A percentile compares a stretch with the other conserved stretches of the same genome.
Conservation (phyloP, 2,888 invertebrate genomes). For the Griposia aprilina region DNA sequence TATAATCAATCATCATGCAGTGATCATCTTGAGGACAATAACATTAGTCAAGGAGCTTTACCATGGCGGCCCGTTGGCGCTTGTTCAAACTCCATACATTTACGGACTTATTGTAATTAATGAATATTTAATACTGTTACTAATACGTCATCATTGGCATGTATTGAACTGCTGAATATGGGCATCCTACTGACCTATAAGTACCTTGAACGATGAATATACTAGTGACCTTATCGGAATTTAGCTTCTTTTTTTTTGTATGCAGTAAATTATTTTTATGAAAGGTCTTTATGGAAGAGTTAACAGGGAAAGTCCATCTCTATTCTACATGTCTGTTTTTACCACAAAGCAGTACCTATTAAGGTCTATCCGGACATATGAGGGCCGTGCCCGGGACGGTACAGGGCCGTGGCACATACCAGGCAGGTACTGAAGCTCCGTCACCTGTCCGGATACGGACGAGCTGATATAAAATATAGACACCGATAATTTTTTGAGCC, state of each 20-base stretch:
- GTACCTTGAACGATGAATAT: constrained; percentile 7
- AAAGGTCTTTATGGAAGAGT: not conserved
- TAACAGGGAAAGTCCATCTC: not conserved
- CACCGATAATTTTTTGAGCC: too few species aligned
- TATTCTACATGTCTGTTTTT: not conserved
- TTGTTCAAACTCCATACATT: constrained; percentile 9
- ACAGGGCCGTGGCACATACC: too few species aligned
- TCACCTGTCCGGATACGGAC: too few species aligned
- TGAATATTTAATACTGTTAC: constrained; percentile 29
- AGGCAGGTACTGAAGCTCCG: too few species aligned
- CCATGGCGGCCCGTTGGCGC: constrained; percentile 13
- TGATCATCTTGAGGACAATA: constrained; percentile 2
- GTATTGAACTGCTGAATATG: constrained; percentile 14
- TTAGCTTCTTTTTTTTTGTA: not conserved
- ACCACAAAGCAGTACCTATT: not conserved
- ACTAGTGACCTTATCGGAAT: constrained; percentile 14
- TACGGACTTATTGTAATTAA: constrained; percentile 4
- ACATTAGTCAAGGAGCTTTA: not conserved
- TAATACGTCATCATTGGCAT: constrained; percentile 13
- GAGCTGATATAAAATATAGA: too few species aligned
- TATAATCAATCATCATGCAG: not conserved
- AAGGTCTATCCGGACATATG: too few species aligned
- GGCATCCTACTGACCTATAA: constrained; percentile 34
- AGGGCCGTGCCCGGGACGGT: too few species aligned
- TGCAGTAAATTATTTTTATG: not conserved